Evolutionary conservation across 2,113 vertebrate genomes (phyloP).

Genomic region (Australoheros scitulus): DNA sequence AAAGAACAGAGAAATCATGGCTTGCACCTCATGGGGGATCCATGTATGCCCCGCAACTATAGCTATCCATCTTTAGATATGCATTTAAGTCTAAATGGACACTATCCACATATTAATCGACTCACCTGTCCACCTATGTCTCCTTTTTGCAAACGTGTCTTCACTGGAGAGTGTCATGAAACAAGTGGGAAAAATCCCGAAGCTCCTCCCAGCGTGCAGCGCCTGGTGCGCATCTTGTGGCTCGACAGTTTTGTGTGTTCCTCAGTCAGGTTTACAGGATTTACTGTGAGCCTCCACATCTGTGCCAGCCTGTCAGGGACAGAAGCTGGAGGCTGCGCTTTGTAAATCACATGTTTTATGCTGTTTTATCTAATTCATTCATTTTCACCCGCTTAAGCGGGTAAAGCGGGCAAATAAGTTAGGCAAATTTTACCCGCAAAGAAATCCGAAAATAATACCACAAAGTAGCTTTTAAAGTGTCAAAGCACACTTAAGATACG

Average conservation of each 20-base stretch:
- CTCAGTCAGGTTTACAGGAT: conserved; percentile 35
- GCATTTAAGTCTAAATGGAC: neutral
- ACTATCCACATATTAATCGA: conserved; percentile 13
- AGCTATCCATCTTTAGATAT: neutral
- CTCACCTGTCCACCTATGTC: conserved; percentile 69
- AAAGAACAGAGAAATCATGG: neutral
- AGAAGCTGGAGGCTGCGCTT: neutral
- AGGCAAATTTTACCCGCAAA: neutral
- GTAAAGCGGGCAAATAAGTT: too few relatives aligned
- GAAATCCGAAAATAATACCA: neutral
- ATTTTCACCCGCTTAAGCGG: neutral
- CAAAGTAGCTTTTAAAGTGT: neutral
- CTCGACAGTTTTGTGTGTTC: conserved; percentile 41
- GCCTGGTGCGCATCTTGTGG: conserved; percentile 62
- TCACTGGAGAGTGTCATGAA: conserved; percentile 53
- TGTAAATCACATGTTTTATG: neutral
- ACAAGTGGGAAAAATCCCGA: conserved; percentile 48
- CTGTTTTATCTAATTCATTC: neutral
- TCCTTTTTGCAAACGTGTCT: conserved; percentile 55
- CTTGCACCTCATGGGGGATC: neutral
- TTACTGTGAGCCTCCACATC: conserved; percentile 29
- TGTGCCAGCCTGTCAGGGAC: conserved; percentile 24
- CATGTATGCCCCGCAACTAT: neutral
- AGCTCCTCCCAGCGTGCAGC: conserved; percentile 71
- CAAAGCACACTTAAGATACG: neutral